Base-by-base conservation (phyloP, 2,888 invertebrate species). In the Eupithecia dodoneata region DNA sequence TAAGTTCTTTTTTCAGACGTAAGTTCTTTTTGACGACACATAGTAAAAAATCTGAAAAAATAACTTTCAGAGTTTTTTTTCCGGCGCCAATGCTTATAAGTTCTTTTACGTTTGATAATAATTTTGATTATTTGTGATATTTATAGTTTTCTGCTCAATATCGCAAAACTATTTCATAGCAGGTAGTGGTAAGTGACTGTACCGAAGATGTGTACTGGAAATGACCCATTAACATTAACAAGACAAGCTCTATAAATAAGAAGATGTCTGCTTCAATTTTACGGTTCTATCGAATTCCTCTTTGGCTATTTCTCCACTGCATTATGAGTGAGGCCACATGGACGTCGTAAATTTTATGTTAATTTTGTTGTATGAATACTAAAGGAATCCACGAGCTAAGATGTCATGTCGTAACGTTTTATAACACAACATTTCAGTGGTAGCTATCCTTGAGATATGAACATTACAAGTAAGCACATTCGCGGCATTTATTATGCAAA, bases 341-440 rank as follows among this genome's bases (percentile, higher is more conserved):
- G 77, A 76, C 76, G 78, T 79, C 77, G 76, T 80, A 81, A 79
- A 80, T 78, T 81, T 79, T 79, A 80, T 79, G 80, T 79, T 76
- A 75, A 80, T 81, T 81, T 77, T 77, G 77, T 81, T 80, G 79
- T 78, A 73, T 76, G 76, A 74, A 76, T 79, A 73, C 74, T 77
- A 74, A 75, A 80, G 71, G 76, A 78, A 71, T 76, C 74, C 79
- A 79, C 74, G 73, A 79, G 72, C 71, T 74, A 75, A 79, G 79
- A 79, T 76, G 79, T 75, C 79, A 76, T 79, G 79, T 79, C 79
- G 74, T 79, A 71, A 79, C 76, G 65, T 79, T 79, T 79, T 76
- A 79, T 79, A 79, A 79, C 79, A 71, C 69, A 79, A 76, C 78
- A 66, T 76, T 79, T 74, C 59, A 30, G 75, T 72, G 71, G 75